A percentile compares a stretch with the other conserved stretches of the same genome.
These are phyloP conservation scores for Limnephilus rhombicus DNA, from an alignment of 2,888 invertebrate genomes.

Conservation along the genomic window DNA sequence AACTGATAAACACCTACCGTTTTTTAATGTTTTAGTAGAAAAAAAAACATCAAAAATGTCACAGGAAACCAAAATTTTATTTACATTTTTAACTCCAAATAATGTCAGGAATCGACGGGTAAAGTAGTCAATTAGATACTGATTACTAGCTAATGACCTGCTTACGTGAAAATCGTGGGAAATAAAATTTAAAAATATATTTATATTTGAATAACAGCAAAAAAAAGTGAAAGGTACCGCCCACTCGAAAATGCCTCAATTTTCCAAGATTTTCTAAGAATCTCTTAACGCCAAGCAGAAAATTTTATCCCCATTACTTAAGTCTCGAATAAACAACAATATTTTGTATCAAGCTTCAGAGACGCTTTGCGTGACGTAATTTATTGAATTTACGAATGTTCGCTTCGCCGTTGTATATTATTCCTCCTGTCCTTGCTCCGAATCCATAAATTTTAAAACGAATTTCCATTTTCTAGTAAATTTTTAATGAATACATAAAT, in stretches of 20 bases:
- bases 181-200: too few species aligned
- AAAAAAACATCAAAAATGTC: too few species aligned
- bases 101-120: too few species aligned
- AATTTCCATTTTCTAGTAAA: constrained; percentile 49
- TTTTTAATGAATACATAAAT: constrained; percentile 53
- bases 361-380: constrained; percentile 26
- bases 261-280: neutral
- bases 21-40: too few species aligned
- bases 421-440: constrained; percentile 28
- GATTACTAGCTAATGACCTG: too few species aligned
- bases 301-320: constrained; percentile 29
- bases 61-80: too few species aligned
- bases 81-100: too few species aligned
- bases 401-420: neutral
- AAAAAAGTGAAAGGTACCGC: neutral
- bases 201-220: too few species aligned
- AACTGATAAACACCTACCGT: too few species aligned
- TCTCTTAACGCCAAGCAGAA: neutral
- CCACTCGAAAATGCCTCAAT: neutral
- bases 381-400: constrained; percentile 26
- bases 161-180: too few species aligned
- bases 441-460: constrained; percentile 50
- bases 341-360: constrained; percentile 18
- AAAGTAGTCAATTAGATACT: too few species aligned
- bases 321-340: constrained; percentile 33